These are phyloP conservation scores for Anarhynchus alexandrinus DNA, from an alignment of 2,113 vertebrate species.

Conservation along the genomic window DNA sequence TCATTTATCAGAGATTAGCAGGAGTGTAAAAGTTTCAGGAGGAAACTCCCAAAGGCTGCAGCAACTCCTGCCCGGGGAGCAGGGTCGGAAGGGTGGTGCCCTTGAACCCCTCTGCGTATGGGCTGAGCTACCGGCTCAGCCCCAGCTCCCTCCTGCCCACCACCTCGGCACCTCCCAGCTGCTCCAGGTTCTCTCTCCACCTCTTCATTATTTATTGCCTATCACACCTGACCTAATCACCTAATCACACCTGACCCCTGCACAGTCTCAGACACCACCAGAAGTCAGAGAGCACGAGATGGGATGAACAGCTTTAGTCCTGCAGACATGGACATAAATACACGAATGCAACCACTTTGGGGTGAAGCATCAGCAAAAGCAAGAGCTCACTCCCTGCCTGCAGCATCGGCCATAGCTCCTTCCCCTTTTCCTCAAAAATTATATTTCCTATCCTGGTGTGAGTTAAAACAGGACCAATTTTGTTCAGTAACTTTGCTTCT, in stretches of 20 bases:
- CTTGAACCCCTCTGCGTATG: fast-evolving
- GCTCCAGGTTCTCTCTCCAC: background rate
- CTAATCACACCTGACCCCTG: background rate
- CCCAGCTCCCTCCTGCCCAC: background rate
- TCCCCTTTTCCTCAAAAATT: background rate
- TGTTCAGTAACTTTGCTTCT: too few relatives aligned
- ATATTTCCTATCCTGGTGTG: background rate
- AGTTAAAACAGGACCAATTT: too few relatives aligned
- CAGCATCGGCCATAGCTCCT: background rate
- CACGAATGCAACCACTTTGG: background rate
- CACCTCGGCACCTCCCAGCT: background rate
- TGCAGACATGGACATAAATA: background rate
- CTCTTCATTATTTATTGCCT: background rate
- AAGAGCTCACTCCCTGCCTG: background rate
- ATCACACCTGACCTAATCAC: too few relatives aligned
- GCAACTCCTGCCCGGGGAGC: background rate
- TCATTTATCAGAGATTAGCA: background rate
- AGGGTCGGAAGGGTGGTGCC: fast-evolving
- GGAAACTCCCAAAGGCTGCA: background rate
- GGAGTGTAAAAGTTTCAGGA: background rate
- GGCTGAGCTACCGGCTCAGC: background rate
- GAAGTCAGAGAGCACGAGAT: background rate
- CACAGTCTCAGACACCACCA: background rate
- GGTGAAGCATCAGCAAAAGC: background rate
- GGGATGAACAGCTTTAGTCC: background rate